Conservation (phyloP, 1,140 invertebrate species). For the Trachymyrmex septentrionalis region DNA sequence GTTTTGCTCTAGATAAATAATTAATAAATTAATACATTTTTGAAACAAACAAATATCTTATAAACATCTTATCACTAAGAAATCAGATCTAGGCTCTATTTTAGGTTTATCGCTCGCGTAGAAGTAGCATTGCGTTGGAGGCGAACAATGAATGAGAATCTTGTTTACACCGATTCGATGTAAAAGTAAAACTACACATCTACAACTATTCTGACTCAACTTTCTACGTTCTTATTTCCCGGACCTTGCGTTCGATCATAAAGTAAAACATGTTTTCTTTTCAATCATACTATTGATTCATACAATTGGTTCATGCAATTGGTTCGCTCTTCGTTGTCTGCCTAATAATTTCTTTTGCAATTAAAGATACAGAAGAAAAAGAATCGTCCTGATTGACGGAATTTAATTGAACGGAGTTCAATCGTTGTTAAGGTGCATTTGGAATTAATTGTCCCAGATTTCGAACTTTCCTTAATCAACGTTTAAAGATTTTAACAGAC, state of each 20-base stretch:
- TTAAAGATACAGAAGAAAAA: conserved; percentile 35
- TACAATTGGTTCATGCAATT: background rate
- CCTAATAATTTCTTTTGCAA: background rate
- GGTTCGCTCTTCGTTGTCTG: background rate
- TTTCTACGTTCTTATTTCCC: conserved; percentile 70
- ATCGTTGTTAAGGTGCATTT: background rate
- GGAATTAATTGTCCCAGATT: background rate
- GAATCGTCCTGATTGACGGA: background rate
- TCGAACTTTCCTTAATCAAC: background rate
- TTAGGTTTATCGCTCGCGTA: background rate
- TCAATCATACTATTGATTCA: no score
- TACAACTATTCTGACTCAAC: conserved; percentile 3
- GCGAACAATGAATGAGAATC: conserved; percentile 2
- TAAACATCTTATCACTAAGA: background rate
- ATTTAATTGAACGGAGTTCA: background rate
- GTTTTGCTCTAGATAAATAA: background rate
- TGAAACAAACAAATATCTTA: background rate
- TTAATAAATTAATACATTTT: background rate
- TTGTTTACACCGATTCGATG: conserved; percentile 5
- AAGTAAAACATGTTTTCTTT: conserved; percentile 22
- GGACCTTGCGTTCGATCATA: conserved; percentile 24
- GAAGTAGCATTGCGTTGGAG: background rate
- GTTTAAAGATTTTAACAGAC: background rate
- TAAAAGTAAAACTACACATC: conserved; percentile 32
- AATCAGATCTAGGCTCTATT: background rate